phyloP scores from a whole-genome alignment of 2,888 invertebrate species.

The Parascotia fuliginaria region DNA sequence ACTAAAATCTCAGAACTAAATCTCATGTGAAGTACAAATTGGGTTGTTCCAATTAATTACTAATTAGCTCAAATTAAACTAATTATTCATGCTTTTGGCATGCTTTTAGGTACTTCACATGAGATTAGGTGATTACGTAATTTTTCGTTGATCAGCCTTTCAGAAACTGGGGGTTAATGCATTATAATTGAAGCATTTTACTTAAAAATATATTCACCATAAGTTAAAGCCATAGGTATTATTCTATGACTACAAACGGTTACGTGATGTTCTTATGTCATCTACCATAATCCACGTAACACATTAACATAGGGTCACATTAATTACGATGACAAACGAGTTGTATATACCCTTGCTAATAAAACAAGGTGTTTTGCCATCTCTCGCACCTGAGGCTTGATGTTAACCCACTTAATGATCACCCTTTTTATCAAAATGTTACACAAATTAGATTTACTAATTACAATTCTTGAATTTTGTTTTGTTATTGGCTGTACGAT shows the following conservation, averaged over 20 bases:
- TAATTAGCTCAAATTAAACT: too few relatives aligned
- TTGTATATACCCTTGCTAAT: conserved; percentile 41
- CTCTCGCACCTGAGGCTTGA: conserved; percentile 44
- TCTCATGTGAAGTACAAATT: too few relatives aligned
- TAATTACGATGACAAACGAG: conserved; percentile 48
- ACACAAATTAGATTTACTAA: conserved; percentile 30
- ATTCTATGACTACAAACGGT: background rate
- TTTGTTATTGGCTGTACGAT: background rate
- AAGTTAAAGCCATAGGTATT: background rate
- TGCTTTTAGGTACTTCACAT: too few relatives aligned
- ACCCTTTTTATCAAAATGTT: conserved; percentile 57
- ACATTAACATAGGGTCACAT: conserved; percentile 38
- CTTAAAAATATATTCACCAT: too few relatives aligned
- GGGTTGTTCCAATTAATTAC: too few relatives aligned
- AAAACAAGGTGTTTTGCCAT: conserved; percentile 47
- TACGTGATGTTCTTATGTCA: background rate
- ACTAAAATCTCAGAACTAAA: too few relatives aligned
- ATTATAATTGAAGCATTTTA: too few relatives aligned
- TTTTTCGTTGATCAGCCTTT: too few relatives aligned
- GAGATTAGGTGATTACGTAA: too few relatives aligned
- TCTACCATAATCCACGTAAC: background rate
- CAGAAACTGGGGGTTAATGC: too few relatives aligned
- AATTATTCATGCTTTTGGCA: too few relatives aligned
- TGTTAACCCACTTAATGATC: conserved; percentile 58
- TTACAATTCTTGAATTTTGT: conserved; percentile 17